phyloP scores from a whole-genome alignment of 2,797 vertebrate species.

The Pantherophis alleghaniensis region DNA sequence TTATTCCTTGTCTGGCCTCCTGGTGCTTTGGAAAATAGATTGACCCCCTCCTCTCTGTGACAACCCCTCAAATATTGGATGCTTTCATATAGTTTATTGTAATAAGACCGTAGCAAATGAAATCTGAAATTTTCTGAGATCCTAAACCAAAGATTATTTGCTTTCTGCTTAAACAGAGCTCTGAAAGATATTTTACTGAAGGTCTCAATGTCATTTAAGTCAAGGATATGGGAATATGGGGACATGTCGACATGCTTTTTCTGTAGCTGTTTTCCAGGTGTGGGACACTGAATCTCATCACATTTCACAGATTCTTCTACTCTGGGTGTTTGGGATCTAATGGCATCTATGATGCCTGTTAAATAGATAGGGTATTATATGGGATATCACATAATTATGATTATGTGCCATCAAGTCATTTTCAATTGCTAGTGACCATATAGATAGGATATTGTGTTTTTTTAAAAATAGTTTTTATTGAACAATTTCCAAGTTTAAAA shows the following conservation, averaged over 20 bases:
- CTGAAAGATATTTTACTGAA: neutral
- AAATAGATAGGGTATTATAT: neutral
- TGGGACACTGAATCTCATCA: neutral
- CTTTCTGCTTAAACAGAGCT: neutral
- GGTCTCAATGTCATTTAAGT: neutral
- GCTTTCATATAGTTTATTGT: neutral
- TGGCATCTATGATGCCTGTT: neutral
- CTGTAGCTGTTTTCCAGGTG: neutral
- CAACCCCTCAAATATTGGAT: too few species aligned
- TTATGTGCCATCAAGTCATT: neutral
- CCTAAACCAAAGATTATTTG: neutral
- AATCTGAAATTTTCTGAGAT: neutral
- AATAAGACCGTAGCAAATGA: neutral
- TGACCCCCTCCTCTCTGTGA: too few species aligned
- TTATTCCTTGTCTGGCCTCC: too few species aligned
- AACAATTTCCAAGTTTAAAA: too few species aligned
- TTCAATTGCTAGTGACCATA: neutral
- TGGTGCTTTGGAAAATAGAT: too few species aligned
- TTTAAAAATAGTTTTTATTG: too few species aligned
- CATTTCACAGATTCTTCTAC: neutral
- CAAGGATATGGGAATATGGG: neutral
- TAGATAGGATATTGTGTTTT: neutral
- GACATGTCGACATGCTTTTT: neutral
- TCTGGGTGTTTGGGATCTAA: neutral
- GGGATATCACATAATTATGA: neutral